Base-by-base conservation (phyloP, 2,888 invertebrate species). In the Pterostichus niger region DNA sequence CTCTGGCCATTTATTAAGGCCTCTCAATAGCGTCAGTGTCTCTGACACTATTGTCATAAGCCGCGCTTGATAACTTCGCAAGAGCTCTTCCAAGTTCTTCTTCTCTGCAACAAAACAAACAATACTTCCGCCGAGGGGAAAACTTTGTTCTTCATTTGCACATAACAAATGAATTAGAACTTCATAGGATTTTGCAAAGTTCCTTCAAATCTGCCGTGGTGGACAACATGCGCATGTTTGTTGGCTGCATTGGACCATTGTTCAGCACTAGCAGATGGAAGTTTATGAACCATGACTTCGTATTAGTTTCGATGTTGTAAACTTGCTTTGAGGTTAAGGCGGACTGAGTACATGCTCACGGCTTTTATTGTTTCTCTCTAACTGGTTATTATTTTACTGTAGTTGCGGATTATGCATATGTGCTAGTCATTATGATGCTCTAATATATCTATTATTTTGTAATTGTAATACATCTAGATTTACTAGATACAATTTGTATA, bases 61-160 rank as follows among this genome's bases (percentile, higher is more conserved):
- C 56, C 35, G 35, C 33, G 54, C 77, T 77, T 77, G 77, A 79
- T 79, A 80, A 80, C 68, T 80, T 80, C 54, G 13, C 77, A 59
- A 80, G 80, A 64, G 79, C 79, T 61, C 79, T 80, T 80, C 71
- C 68, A 56, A 77, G 40, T 64, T 61, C 24, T 24, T 24, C 24
- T 79, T 46, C 64, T 35, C 35, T 13, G 71, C 71, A 40, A 54
- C 80, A 80, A 46, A 77, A 68, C 49, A 80, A 71, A 71, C 80
- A 80, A 80, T 54, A 68, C 80, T 35, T 24, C 49, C 35, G n/a
- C n/a, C 6, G 13, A 75, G 49, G n/a, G 35, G 31, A 71, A 44
- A 71, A 71, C 71, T 71, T 71, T 71, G 77, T 77, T 54, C 80
- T 80, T 80, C 71, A 80, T 80, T 80, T 80, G 80, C 71, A 68